Evolutionary conservation across 2,113 vertebrate species (phyloP), one percentile per base, ranked within the genome.

Genomic region (Proteles cristata): DNA sequence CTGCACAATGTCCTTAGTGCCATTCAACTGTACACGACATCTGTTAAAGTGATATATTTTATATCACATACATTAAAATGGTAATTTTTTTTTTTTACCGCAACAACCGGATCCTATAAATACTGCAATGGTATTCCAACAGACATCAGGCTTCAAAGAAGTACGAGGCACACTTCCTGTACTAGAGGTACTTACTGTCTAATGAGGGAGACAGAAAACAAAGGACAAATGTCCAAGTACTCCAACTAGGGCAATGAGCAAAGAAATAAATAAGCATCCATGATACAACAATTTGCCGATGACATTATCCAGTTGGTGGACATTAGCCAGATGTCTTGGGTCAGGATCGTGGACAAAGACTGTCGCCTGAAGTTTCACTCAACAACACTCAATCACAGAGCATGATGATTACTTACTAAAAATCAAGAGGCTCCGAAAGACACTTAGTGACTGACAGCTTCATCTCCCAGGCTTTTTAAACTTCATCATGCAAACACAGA

Each of bases 391-490:
- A 39, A 9, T 61, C 68, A 81, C 16, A 68, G 80, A 90, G 25
- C 68, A 45, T 25, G 83, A 80, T 82, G 65, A 90, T 63, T 86
- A 97, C 79, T 92, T 35, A 74, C 43, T 43, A 53, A 87, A 87
- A 65, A 95, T 43, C 23, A 71, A 91, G 93, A 81, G 89, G 74
- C 45, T 92, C 39, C 84, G 79, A 74, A 85, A 87, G 91, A 93
- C 25, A 39, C 43, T 39, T n/a, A 14, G 16, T 76, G 88, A 91
- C 61, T 80, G 93, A 94, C 71, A 93, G 95, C 71, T 88, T 90
- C 61, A 96, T 85, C 58, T 74, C 39, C 74, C 35, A 45, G 69
- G 93, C 66, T 55, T 92, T 90, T 5, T 10, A 48, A 61, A 91
- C 61, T 63, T n/a, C 90, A 90, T 81, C 93, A 87, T 31, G 86